phyloP scores from a whole-genome alignment of 2,797 vertebrate species.

The Mionectes olivaceus region DNA sequence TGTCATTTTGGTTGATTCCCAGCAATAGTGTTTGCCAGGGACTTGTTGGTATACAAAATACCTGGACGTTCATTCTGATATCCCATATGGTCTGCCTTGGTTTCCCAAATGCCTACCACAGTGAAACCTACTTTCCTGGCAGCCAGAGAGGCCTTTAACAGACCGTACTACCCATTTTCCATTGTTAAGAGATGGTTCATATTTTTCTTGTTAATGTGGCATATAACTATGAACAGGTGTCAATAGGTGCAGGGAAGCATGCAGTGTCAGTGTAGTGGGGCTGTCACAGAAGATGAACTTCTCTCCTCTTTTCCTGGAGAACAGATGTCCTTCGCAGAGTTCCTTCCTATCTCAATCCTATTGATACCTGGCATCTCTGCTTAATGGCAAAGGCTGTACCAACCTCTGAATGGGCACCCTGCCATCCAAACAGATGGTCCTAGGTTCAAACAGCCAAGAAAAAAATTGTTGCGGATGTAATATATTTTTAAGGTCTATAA shows the following conservation, averaged over 20 bases:
- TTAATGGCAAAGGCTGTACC: constrained; percentile 49
- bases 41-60: constrained; percentile 41
- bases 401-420: constrained; percentile 10
- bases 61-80: neutral
- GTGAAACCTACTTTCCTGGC: constrained; percentile 27
- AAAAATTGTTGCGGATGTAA: constrained; percentile 19
- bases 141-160: neutral
- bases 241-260: constrained; percentile 47
- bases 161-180: neutral
- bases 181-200: neutral
- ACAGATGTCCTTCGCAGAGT: constrained; percentile 63
- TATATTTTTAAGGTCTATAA: constrained; percentile 27
- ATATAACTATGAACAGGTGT: constrained; percentile 53
- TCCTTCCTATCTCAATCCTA: constrained; percentile 40
- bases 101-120: constrained; percentile 2
- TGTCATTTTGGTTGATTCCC: neutral
- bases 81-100: constrained; percentile 9
- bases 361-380: constrained; percentile 66
- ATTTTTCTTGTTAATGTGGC: constrained; percentile 41
- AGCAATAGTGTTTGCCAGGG: neutral
- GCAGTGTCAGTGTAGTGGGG: neutral
- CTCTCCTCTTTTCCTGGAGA: constrained; percentile 48
- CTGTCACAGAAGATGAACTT: constrained; percentile 71
- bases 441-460: neutral
- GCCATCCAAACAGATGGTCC: constrained; percentile 65